Evolutionary conservation across 2,113 vertebrate genomes (phyloP).

Genomic region (Chionodraco myersi): DNA sequence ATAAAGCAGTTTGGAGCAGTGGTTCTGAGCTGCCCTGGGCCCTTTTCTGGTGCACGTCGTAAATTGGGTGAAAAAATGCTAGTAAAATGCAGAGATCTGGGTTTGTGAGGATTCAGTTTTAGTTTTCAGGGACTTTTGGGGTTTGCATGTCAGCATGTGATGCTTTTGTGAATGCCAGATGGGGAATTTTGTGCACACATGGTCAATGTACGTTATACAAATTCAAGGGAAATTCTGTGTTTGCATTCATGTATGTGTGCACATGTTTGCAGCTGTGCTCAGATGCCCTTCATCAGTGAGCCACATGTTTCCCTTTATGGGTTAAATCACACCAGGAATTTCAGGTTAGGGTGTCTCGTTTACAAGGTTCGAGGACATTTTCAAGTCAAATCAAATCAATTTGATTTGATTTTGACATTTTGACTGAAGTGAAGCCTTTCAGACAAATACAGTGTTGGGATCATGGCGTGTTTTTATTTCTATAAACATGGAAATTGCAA

Average conservation of each 20-base stretch:
- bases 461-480: not conserved
- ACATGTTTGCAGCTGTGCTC: not conserved
- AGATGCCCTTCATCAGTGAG: constrained; percentile 4
- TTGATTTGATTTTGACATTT: not conserved
- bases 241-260: not conserved
- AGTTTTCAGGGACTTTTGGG: constrained; percentile 24
- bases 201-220: not conserved
- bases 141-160: not conserved
- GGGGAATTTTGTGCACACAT: not conserved
- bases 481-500: too few species aligned
- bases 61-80: constrained; percentile 54
- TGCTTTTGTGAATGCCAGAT: constrained; percentile 8
- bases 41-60: constrained; percentile 56
- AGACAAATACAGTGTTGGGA: not conserved
- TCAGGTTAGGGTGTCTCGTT: not conserved
- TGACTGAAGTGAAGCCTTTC: not conserved
- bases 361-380: not conserved
- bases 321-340: not conserved
- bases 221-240: not conserved
- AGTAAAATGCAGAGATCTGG: constrained; percentile 48
- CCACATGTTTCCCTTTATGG: constrained; percentile 35
- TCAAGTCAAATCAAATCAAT: too few species aligned
- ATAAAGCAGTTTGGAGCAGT: constrained; percentile 57
- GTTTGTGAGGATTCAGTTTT: constrained; percentile 32
- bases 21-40: constrained; percentile 47